Evolutionary conservation across 2,113 vertebrate species (phyloP).

Genomic region (Nettapus auritus): DNA sequence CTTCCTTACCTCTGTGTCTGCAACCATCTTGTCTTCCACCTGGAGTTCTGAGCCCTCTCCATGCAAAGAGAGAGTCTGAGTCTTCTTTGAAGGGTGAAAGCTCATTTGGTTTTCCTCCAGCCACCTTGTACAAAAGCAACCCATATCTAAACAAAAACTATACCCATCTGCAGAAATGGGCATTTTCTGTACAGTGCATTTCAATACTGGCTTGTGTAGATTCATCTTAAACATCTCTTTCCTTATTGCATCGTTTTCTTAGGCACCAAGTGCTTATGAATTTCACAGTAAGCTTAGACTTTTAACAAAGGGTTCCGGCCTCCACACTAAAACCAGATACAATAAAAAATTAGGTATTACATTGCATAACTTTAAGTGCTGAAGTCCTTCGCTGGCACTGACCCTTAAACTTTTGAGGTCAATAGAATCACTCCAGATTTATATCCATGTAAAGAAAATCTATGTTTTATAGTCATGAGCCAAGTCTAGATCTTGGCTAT

Average conservation of each 20-base stretch:
- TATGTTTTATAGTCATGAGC: neutral
- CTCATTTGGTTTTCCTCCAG: neutral
- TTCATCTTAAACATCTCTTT: neutral
- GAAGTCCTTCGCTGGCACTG: neutral
- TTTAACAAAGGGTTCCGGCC: neutral
- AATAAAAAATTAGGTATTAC: neutral
- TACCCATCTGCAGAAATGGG: neutral
- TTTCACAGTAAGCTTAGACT: neutral
- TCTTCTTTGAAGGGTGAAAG: neutral
- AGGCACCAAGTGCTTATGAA: neutral
- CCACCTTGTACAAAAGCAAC: neutral
- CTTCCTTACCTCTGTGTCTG: neutral
- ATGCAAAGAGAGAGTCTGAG: neutral
- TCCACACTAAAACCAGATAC: neutral
- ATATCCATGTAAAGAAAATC: neutral
- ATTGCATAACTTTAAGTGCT: neutral
- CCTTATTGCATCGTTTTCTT: neutral
- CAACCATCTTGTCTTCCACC: constrained; percentile 1
- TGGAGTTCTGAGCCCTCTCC: neutral
- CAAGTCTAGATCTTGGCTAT: neutral
- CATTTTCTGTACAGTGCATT: neutral
- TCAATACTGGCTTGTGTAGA: neutral
- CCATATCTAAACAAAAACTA: neutral
- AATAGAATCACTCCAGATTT: neutral
- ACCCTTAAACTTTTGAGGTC: neutral